A percentile compares a stretch with the other conserved stretches of the same genome.
Conservation (phyloP, 2,797 vertebrate genomes). For the Coilia nasus region DNA sequence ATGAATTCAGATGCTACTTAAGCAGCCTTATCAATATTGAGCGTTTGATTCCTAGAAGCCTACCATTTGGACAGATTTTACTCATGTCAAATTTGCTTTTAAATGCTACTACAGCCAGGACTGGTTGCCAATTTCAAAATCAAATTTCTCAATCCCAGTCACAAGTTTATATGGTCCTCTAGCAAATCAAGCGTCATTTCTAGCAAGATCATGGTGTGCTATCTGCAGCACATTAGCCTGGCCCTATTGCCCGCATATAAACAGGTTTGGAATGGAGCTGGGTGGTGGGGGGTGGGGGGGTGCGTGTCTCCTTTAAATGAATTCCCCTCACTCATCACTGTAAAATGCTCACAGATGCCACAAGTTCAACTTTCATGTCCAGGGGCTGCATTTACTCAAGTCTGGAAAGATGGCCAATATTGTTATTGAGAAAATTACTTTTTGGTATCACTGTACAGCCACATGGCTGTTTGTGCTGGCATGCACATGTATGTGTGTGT, state of each 20-base stretch:
- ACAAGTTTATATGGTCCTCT: background rate
- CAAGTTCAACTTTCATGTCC: conserved; percentile 14
- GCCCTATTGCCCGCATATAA: background rate
- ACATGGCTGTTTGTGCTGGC: conserved; percentile 15
- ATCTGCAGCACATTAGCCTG: background rate
- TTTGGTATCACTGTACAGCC: conserved; percentile 7
- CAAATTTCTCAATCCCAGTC: background rate
- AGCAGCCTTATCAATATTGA: background rate
- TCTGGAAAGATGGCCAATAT: background rate
- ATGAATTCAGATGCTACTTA: too few species aligned
- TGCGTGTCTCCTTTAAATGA: background rate
- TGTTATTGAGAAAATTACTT: conserved; percentile 17
- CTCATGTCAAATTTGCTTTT: background rate
- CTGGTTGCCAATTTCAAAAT: conserved; percentile 11
- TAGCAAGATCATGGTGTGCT: background rate
- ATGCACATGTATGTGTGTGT: too few species aligned
- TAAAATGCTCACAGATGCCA: background rate
- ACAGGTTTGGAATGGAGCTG: background rate
- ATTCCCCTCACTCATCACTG: background rate
- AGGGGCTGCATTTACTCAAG: background rate
- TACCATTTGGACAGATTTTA: background rate
- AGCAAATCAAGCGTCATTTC: background rate
- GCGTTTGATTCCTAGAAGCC: background rate
- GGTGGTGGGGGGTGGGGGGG: too few species aligned
- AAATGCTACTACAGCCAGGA: background rate